Evolutionary conservation across 2,797 vertebrate species (phyloP).

Genomic region (Sciurus vulgaris): DNA sequence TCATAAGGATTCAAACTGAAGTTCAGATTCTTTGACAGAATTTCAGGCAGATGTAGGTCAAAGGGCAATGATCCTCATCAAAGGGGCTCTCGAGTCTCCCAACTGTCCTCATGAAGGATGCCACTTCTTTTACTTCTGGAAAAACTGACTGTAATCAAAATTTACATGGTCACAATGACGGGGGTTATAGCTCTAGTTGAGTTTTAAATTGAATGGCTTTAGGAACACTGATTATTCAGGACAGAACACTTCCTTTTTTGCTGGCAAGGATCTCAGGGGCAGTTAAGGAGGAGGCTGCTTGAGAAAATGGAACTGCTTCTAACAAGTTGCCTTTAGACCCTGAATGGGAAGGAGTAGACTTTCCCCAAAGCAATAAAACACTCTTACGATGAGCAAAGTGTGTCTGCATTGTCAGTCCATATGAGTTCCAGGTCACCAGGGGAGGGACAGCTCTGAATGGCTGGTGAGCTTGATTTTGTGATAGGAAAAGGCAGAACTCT

Average conservation of each 20-base stretch:
- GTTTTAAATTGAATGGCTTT: neutral
- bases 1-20: neutral
- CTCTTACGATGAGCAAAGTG: neutral
- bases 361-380: neutral
- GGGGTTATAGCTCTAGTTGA: neutral
- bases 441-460: neutral
- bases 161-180: neutral
- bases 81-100: neutral
- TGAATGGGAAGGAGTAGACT: neutral
- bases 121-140: neutral
- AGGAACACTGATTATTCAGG: neutral
- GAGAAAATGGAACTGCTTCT: neutral
- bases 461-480: constrained; percentile 24
- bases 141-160: neutral
- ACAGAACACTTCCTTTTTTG: neutral
- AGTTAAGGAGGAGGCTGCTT: neutral
- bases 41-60: neutral
- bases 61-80: neutral
- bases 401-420: neutral
- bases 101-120: neutral
- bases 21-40: neutral
- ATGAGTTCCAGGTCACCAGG: neutral
- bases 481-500: neutral
- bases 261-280: neutral
- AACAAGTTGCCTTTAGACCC: neutral